Evolutionary conservation across 2,113 vertebrate species (phyloP).

Genomic region (Cairina moschata): DNA sequence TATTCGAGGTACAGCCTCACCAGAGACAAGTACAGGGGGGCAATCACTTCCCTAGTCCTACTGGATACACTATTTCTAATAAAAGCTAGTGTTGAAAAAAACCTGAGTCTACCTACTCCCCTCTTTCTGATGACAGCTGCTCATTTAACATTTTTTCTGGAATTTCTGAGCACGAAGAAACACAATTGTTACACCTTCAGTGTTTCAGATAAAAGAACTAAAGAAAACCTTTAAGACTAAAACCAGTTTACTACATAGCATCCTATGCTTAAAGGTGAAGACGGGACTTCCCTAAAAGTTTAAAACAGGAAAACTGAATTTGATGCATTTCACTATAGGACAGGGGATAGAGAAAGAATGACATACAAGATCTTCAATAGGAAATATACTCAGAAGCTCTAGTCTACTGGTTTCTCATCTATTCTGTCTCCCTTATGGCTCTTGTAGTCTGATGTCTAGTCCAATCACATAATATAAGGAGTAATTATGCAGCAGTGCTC

Average conservation of each 20-base stretch:
- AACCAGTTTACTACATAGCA: background rate
- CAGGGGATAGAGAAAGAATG: background rate
- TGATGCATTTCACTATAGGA: background rate
- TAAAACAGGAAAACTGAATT: background rate
- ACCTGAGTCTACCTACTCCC: accelerated
- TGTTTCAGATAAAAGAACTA: background rate
- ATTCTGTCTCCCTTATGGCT: background rate
- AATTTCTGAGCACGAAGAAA: background rate
- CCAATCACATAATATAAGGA: accelerated
- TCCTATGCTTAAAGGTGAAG: background rate
- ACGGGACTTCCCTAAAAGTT: accelerated
- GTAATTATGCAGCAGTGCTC: background rate
- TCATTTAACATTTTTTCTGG: background rate
- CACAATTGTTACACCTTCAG: background rate
- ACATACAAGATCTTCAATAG: background rate
- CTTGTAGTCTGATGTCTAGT: background rate
- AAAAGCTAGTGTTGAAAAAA: too few relatives aligned
- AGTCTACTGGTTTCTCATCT: background rate
- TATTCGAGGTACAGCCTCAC: too few relatives aligned
- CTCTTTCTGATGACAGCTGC: background rate
- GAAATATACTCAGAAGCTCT: background rate
- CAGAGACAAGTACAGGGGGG: too few relatives aligned
- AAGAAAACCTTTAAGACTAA: background rate
- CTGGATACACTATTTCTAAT: too few relatives aligned
- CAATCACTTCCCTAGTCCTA: too few relatives aligned